phyloP scores from a whole-genome alignment of 1,140 invertebrate genomes.

The Drosophila tsacasi region DNA sequence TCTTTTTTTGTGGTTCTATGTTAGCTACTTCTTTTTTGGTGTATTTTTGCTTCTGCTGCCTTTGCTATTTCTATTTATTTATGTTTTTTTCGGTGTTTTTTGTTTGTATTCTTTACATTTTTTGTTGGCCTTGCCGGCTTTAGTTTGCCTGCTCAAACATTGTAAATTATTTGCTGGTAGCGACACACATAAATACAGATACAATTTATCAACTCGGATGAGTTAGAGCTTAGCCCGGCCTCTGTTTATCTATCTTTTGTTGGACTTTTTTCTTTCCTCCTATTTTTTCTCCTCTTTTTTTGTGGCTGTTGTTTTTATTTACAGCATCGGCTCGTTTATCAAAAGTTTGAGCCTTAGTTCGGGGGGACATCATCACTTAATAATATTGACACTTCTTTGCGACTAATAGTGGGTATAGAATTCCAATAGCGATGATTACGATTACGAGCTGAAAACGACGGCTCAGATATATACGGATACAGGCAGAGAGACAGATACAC shows the following conservation, averaged over 20 bases:
- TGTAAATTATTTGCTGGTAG: constrained; percentile 76
- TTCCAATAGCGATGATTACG: constrained; percentile 42
- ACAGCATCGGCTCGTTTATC: constrained; percentile 68
- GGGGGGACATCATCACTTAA: constrained; percentile 75
- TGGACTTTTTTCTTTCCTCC: constrained; percentile 7
- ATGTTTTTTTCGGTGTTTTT: constrained; percentile 19
- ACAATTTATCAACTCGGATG: constrained; percentile 80
- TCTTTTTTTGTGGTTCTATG: constrained; percentile 28
- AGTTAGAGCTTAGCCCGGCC: constrained; percentile 43
- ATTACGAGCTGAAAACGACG: constrained; percentile 64
- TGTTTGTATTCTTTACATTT: constrained; percentile 60
- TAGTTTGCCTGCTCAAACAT: constrained; percentile 64
- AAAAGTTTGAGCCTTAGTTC: constrained; percentile 56
- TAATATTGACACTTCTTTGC: constrained; percentile 77
- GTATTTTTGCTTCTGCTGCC: constrained; percentile 34
- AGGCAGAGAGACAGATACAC: constrained; percentile 47
- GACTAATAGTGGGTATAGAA: constrained; percentile 33
- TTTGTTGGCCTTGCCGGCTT: constrained; percentile 63
- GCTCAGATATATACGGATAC: constrained; percentile 23
- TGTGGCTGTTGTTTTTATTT: constrained; percentile 44
- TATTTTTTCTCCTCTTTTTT: constrained; percentile 21
- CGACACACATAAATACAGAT: constrained; percentile 70
- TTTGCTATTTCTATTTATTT: constrained; percentile 33
- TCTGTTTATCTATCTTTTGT: constrained; percentile 47
- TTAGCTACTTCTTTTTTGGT: constrained; percentile 36